phyloP scores from a whole-genome alignment of 1,140 invertebrate species.

The Aphidius gifuensis region DNA sequence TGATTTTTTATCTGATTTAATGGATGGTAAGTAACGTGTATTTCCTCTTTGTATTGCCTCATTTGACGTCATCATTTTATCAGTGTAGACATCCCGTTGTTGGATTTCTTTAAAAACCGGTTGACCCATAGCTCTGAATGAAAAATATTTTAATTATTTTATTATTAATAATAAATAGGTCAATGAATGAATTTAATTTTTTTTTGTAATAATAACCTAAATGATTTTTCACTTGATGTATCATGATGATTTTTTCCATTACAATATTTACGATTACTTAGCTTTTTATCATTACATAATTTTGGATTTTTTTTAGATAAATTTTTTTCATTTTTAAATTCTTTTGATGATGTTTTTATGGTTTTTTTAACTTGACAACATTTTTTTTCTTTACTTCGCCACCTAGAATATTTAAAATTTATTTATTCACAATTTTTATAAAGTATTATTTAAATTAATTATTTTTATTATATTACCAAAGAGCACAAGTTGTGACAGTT shows the following conservation, averaged over 20 bases:
- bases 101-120: neutral
- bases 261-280: too few relatives aligned
- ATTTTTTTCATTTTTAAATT: too few relatives aligned
- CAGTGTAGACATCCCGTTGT: neutral
- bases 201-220: neutral
- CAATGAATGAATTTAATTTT: neutral
- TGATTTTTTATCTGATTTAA: slow-evolving; percentile 24
- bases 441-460: too few relatives aligned
- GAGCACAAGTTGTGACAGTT: slow-evolving; percentile 36
- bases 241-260: too few relatives aligned
- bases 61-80: slow-evolving; percentile 18
- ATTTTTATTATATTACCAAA: slow-evolving; percentile 27
- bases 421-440: too few relatives aligned
- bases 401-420: too few relatives aligned
- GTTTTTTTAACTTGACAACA: too few relatives aligned
- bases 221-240: neutral
- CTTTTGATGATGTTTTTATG: too few relatives aligned
- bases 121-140: slow-evolving; percentile 1
- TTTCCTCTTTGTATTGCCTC: slow-evolving; percentile 5
- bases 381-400: too few relatives aligned
- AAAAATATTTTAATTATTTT: neutral
- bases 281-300: too few relatives aligned
- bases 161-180: neutral
- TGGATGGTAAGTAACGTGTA: neutral
- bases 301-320: too few relatives aligned